These are phyloP conservation scores for Myripristis murdjan DNA, from an alignment of 2,797 vertebrate genomes.

Conservation along the genomic window DNA sequence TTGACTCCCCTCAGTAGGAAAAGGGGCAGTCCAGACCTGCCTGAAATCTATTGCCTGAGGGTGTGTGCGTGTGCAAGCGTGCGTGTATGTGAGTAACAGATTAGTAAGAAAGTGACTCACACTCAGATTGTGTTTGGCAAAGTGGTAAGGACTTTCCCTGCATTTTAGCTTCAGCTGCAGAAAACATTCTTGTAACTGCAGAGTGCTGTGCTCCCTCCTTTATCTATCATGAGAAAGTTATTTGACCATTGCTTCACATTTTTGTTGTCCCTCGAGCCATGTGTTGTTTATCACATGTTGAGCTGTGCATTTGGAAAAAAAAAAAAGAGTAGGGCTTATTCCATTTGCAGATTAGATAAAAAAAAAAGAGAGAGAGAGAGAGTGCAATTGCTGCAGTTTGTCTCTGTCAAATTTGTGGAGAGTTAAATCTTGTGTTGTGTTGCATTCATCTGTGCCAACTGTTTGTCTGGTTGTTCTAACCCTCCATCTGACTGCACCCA, in stretches of 20 bases:
- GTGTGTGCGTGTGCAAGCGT: constrained; percentile 47
- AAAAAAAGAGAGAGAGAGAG: constrained; percentile 20
- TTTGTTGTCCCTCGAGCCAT: constrained; percentile 49
- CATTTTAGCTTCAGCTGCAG: constrained; percentile 58
- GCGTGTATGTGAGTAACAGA: constrained; percentile 71
- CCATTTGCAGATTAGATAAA: constrained; percentile 67
- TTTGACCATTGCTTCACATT: constrained; percentile 52
- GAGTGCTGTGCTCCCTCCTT: constrained; percentile 55
- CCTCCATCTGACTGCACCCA: constrained; percentile 80
- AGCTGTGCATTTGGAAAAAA: constrained; percentile 40
- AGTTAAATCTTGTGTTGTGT: constrained; percentile 63
- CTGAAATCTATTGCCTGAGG: constrained; percentile 80
- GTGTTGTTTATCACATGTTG: constrained; percentile 65
- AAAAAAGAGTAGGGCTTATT: constrained; percentile 47
- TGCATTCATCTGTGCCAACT: constrained; percentile 76
- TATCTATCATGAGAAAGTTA: constrained; percentile 54
- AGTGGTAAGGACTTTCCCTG: constrained; percentile 78
- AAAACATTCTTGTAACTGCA: constrained; percentile 49
- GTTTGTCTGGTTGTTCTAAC: constrained; percentile 78
- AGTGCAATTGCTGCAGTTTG: constrained; percentile 57
- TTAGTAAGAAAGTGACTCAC: constrained; percentile 74
- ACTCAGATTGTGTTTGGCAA: constrained; percentile 71
- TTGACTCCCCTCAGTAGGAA: constrained; percentile 50
- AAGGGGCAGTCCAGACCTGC: constrained; percentile 78
- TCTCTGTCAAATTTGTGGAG: constrained; percentile 68